Percentiles rank a stretch among this genome's conserved stretches.
Conservation (phyloP, 2,113 vertebrate species). For the Spilogale gracilis region DNA sequence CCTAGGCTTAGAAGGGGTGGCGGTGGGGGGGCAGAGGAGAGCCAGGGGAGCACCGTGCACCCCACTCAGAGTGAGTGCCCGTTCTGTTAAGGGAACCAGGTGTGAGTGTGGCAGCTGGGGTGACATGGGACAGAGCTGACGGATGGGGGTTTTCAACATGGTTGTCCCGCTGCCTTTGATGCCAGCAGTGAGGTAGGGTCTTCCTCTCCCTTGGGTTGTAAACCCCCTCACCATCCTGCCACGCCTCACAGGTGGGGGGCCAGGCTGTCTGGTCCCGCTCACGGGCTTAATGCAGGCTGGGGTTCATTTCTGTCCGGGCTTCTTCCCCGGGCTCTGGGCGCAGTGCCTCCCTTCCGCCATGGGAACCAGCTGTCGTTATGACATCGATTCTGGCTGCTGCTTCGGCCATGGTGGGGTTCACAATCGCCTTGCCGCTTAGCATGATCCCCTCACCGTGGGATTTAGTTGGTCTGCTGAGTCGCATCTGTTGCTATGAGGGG, state of each 20-base stretch:
- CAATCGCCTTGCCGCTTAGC: background rate
- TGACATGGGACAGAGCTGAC: background rate
- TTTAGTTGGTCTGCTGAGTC: background rate
- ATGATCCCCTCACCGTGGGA: background rate
- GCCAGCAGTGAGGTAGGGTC: background rate
- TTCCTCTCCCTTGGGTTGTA: background rate
- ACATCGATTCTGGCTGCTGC: rapidly evolving
- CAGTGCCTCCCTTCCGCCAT: background rate
- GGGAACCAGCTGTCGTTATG: background rate
- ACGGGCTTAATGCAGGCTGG: rapidly evolving
- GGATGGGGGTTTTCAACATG: rapidly evolving
- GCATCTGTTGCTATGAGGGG: background rate
- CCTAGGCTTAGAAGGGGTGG: background rate
- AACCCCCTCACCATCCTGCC: background rate
- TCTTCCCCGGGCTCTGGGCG: background rate
- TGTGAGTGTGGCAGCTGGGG: background rate
- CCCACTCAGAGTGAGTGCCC: background rate
- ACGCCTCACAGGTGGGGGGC: rapidly evolving
- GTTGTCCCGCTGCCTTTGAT: background rate
- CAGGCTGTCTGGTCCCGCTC: rapidly evolving
- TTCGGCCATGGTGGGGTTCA: rapidly evolving
- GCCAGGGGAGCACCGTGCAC: background rate
- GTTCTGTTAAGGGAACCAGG: background rate
- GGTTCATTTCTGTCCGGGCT: rapidly evolving
- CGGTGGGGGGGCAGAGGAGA: background rate